Percentiles rank a stretch among this genome's conserved stretches.
phyloP scores from a whole-genome alignment of 2,797 vertebrate genomes.

The Scleropages formosus region DNA sequence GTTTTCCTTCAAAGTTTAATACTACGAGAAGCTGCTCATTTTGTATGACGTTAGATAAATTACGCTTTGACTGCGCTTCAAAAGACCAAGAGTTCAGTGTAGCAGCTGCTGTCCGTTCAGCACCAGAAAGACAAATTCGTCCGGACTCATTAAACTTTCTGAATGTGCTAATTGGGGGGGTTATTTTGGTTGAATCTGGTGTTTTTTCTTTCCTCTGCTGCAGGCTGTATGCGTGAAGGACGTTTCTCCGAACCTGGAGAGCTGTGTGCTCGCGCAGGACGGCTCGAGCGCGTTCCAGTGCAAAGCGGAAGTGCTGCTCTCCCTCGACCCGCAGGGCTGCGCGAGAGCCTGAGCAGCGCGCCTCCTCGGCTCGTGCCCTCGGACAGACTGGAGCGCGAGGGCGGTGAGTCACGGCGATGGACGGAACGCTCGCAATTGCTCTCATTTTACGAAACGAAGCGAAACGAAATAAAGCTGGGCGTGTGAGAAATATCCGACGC shows the following conservation, averaged over 20 bases:
- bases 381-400: fast-evolving
- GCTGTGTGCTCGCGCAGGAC: constrained; percentile 66
- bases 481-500: no score
- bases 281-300: constrained; percentile 57
- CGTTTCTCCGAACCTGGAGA: constrained; percentile 65
- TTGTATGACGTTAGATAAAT: no score
- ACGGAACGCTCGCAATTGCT: constrained; percentile 25
- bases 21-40: no score
- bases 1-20: no score
- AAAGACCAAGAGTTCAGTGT: not conserved
- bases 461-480: not conserved
- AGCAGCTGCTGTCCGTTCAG: constrained; percentile 39
- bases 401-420: constrained; percentile 3
- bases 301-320: constrained; percentile 65
- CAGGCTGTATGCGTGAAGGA: constrained; percentile 70
- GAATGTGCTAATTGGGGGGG: not conserved
- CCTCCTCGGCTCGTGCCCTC: constrained; percentile 37
- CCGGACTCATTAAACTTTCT: not conserved
- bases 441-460: constrained; percentile 4
- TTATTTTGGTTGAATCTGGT: not conserved
- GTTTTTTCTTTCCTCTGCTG: constrained; percentile 26
- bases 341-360: constrained; percentile 42
- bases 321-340: constrained; percentile 61
- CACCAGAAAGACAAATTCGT: constrained; percentile 17
- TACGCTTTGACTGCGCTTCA: no score